Evolutionary conservation across 2,888 invertebrate species (phyloP), one percentile per base, ranked within the genome.

Genomic region (Cephalotes varians): DNA sequence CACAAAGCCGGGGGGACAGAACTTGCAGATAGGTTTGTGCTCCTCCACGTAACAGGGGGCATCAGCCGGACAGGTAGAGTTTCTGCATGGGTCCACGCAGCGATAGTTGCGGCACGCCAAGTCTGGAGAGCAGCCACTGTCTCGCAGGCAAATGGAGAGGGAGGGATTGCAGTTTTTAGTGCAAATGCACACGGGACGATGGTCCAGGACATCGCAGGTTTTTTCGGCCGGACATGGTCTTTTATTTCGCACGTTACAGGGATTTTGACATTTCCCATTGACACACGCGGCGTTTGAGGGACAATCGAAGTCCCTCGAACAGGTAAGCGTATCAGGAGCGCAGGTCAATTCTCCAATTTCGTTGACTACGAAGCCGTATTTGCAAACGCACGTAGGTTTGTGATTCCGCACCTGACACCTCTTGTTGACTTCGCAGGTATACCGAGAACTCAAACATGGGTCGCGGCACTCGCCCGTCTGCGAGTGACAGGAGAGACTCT

Each of bases 1-100:
- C 96, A 97, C 97, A 96, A 97, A 98, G 96, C 98, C 98, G 95
- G 96, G 96, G 94, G 98, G 98, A 96, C 98, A 98, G 96, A 98
- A 98, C 97, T 98, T 98, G 97, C 98, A 98, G 95, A 98, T 97
- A 92, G 98, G 97, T 96, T 97, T 98, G 96, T 98, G 98, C 95
- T 98, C 98, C 96, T 98, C 98, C 93, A 98, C 98, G 95, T 97
- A 97, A 96, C 98, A 98, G 93, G 98, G 98, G 91, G 98, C 97
- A 94, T 97, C 96, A 92, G 96, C 96, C 93, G 97, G 97, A 95
- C 98, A 98, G 95, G 97, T 97, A 93, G 97, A 97, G 94, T 97
- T 97, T 94, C 96, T 96, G 95, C 98, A 98, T 90, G 98, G 98
- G 95, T 98, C 98, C 95, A 98, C 96, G 95, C 98, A 98, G 95